Conservation (phyloP, 1,140 invertebrate species). For the Nasonia longicornis region DNA sequence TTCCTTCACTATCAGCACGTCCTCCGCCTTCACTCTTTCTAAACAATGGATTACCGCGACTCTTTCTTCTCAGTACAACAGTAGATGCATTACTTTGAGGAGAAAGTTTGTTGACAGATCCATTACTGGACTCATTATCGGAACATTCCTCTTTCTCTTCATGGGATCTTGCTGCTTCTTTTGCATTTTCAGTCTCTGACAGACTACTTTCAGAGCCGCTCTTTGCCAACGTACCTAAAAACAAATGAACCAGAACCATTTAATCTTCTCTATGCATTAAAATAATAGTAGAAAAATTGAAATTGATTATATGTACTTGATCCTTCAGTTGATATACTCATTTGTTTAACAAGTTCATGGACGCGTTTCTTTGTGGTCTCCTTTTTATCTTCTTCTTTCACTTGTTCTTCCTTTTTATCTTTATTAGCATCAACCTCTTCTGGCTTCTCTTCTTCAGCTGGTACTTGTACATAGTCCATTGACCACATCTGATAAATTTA, state of each 20-base stretch:
- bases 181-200: constrained; percentile 79
- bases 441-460: constrained; percentile 72
- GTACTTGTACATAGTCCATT: constrained; percentile 92
- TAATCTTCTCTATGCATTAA: background rate
- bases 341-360: constrained; percentile 82
- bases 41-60: constrained; percentile 75
- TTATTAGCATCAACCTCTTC: constrained; percentile 66
- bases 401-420: constrained; percentile 57
- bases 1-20: constrained; percentile 66
- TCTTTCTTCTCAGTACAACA: constrained; percentile 75
- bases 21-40: constrained; percentile 76
- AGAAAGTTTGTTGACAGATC: constrained; percentile 62
- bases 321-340: constrained; percentile 80
- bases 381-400: constrained; percentile 62
- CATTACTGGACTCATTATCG: constrained; percentile 67
- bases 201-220: constrained; percentile 89
- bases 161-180: constrained; percentile 77
- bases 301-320: constrained; percentile 61
- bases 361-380: constrained; percentile 70
- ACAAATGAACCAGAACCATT: constrained; percentile 13
- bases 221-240: constrained; percentile 73
- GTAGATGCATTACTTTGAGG: constrained; percentile 67
- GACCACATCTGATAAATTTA: constrained; percentile 88
- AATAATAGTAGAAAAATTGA: background rate
- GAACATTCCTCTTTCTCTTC: constrained; percentile 78